Evolutionary conservation across 1,140 invertebrate species (phyloP).

Genomic region (Anagrus nilaparvatae): DNA sequence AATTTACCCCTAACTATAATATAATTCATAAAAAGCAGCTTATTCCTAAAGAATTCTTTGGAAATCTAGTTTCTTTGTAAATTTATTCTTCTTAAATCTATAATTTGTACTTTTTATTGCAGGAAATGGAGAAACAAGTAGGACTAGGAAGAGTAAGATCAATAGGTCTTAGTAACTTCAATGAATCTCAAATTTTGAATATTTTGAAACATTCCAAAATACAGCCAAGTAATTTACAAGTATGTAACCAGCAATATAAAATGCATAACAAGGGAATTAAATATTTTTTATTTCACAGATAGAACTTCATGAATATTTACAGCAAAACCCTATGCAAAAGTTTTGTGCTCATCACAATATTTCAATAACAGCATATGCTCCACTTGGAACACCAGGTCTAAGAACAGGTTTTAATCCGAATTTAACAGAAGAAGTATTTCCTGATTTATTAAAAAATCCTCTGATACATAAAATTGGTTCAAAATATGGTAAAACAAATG

Average conservation of each 20-base stretch:
- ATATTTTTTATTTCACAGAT: too few relatives aligned
- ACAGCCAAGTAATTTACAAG: slow-evolving; percentile 60
- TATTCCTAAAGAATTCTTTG: too few relatives aligned
- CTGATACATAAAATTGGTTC: slow-evolving; percentile 57
- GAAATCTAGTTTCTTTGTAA: too few relatives aligned
- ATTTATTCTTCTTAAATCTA: too few relatives aligned
- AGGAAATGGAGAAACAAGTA: slow-evolving; percentile 68
- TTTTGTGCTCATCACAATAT: slow-evolving; percentile 65
- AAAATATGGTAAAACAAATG: slow-evolving; percentile 57
- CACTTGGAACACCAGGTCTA: slow-evolving; percentile 66
- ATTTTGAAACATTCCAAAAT: slow-evolving; percentile 54
- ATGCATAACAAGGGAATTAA: too few relatives aligned
- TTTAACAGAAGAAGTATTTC: too few relatives aligned
- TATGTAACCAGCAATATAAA: too few relatives aligned
- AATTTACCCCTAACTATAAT: too few relatives aligned
- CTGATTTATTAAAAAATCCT: slow-evolving; percentile 57
- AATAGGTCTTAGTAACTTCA: slow-evolving; percentile 74
- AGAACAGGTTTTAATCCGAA: too few relatives aligned
- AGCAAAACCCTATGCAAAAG: slow-evolving; percentile 63
- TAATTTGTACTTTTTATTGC: too few relatives aligned
- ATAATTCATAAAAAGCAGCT: too few relatives aligned
- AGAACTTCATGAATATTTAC: slow-evolving; percentile 73
- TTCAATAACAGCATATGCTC: slow-evolving; percentile 70
- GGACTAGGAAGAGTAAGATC: slow-evolving; percentile 51
- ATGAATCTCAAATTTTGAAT: slow-evolving; percentile 53